Conservation (phyloP, 30 jellyfish, hydroid and myxozoan species). For the Turritopsis rubra region DNA sequence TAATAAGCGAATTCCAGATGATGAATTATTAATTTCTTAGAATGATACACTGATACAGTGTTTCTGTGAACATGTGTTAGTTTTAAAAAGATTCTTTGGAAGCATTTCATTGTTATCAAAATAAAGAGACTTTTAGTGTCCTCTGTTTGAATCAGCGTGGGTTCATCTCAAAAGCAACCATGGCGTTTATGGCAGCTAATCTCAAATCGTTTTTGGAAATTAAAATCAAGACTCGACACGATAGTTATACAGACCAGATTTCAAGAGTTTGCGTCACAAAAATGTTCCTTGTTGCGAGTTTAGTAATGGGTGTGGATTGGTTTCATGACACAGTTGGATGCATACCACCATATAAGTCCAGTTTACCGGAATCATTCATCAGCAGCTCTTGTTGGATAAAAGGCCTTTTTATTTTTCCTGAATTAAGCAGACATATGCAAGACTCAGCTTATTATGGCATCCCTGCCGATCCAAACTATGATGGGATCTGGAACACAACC, state of each 20-base stretch:
- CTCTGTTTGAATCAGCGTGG: no score
- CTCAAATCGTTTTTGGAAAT: conserved; percentile 17
- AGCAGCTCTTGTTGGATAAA: conserved; percentile 28
- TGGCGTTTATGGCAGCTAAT: no score
- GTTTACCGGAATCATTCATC: background rate
- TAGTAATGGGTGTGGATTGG: conserved; percentile 40
- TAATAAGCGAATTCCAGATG: no score
- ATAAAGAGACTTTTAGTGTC: no score
- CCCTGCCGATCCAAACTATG: conserved; percentile 9
- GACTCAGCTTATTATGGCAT: conserved; percentile 34
- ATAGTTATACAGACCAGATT: conserved; percentile 32
- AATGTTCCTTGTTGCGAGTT: conserved; percentile 32
- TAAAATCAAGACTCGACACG: conserved; percentile 32
- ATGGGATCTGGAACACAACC: conserved; percentile 21
- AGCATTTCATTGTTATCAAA: no score
- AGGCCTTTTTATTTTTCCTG: conserved; percentile 32
- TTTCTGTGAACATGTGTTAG: no score
- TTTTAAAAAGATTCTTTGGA: no score
- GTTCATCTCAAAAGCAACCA: no score
- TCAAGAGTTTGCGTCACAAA: conserved; percentile 31
- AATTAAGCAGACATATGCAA: background rate
- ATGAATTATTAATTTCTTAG: no score
- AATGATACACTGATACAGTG: no score
- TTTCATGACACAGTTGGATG: conserved; percentile 31
- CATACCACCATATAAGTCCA: conserved; percentile 15